Base-by-base conservation (phyloP, 2,113 vertebrate genomes). In the Lycaon pictus region DNA sequence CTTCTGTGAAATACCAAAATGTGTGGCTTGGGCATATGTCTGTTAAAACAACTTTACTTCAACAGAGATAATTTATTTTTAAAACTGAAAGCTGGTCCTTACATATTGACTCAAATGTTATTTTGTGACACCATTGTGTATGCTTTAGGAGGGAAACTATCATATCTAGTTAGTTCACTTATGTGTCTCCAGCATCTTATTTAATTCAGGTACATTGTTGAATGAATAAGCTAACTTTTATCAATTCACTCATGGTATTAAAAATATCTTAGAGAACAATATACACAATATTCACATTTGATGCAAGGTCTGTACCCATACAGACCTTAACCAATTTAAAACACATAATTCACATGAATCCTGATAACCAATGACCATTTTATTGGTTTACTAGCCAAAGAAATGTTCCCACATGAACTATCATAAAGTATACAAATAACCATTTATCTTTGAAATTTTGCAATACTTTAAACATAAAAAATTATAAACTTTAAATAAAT, bases 1-100 rank as follows among this genome's bases (percentile, higher is more conserved):
- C 5, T 37, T 95, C 69, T 82, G 9, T 93, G 79, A 93, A 93
- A 92, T 60, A 90, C 1, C 32, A 95, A 95, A 97, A 84, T 80
- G 29, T 93, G 53, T 92, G 29, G 12, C 79, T 67, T 72, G n/a
- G 27, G 22, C 43, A 63, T 71, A 58, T 23, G 83, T 91, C 23
- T 43, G 1, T 76, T 91, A 91, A 71, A 82, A 96, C 13, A 89
- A 53, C 22, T 72, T 91, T 85, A 51, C 88, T 85, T 95, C 65
- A 94, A 86, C 7, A 92, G 60, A 48, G 3, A 9, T 10, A 43
- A 90, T 60, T 97, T 86, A 94, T 65, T 89, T 95, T 84, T 67
- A 60, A 84, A 96, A 72, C 5, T 55, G 7, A 87, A 89, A 88
- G 37, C 1, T 72, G 53, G 72, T 77, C 32, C 12, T 92, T 76